Conservation (phyloP, 2,797 vertebrate species). For the Antennarius maculatus region DNA sequence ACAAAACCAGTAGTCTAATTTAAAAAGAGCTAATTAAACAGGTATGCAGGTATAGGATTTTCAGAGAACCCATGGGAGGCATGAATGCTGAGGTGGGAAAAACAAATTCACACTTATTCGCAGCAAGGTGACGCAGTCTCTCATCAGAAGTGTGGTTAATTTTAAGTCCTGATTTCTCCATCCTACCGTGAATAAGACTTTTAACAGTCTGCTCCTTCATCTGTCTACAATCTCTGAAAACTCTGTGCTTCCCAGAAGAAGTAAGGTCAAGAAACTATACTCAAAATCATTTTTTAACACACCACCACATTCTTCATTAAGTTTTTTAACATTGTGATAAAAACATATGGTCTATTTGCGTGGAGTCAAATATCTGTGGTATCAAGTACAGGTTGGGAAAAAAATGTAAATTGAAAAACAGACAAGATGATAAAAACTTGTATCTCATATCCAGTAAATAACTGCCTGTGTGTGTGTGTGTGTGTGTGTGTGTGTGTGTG, state of each 20-base stretch:
- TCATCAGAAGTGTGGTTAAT: not conserved
- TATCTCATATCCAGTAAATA: too few relatives aligned
- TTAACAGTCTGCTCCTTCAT: not conserved
- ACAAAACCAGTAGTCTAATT: not conserved
- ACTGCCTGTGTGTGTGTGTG: too few relatives aligned
- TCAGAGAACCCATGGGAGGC: not conserved
- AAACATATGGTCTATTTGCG: too few relatives aligned
- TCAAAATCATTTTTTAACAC: not conserved
- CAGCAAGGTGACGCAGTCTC: constrained; percentile 7
- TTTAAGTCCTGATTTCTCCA: not conserved
- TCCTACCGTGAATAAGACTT: not conserved
- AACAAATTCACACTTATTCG: not conserved
- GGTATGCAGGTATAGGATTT: not conserved
- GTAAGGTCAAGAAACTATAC: not conserved
- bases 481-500: too few relatives aligned
- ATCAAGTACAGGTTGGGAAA: not conserved
- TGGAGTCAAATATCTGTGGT: not conserved
- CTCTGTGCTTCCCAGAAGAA: not conserved
- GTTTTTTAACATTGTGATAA: not conserved
- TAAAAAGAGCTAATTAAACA: not conserved
- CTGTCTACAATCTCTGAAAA: not conserved
- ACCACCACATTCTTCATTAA: not conserved
- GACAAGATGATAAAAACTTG: not conserved
- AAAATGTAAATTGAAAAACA: not conserved
- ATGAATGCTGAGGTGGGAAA: not conserved